Conservation (phyloP, 2,797 vertebrate species). For the Siniperca undulata region DNA sequence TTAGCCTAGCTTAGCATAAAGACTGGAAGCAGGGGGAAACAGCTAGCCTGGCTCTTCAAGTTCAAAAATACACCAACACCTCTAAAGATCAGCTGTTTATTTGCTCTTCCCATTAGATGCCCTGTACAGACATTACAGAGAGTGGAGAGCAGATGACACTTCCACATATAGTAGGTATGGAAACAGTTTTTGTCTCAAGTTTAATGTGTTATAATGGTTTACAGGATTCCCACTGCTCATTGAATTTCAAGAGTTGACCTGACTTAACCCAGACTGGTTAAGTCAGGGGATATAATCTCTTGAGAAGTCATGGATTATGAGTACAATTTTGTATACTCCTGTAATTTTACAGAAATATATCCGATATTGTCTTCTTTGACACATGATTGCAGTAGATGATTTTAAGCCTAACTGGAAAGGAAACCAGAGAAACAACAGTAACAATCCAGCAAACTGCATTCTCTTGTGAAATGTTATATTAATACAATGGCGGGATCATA, state of each 20-base stretch:
- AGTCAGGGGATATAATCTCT: neutral
- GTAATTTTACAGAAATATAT: neutral
- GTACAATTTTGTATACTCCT: neutral
- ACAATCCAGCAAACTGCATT: neutral
- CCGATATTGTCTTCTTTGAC: neutral
- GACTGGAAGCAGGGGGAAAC: too few species aligned
- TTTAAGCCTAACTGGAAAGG: neutral
- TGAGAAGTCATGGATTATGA: neutral
- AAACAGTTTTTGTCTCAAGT: neutral
- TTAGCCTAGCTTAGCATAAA: neutral
- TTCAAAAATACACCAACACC: too few species aligned
- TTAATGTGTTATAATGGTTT: neutral
- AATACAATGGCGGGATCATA: neutral
- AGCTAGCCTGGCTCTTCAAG: too few species aligned
- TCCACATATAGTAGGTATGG: constrained; percentile 79
- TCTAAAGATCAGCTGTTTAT: neutral
- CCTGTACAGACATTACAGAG: constrained; percentile 78
- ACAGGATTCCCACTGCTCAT: neutral
- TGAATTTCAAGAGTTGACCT: neutral
- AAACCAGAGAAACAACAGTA: neutral
- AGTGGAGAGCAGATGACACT: constrained; percentile 69
- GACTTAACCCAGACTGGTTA: neutral
- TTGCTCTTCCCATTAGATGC: constrained; percentile 75
- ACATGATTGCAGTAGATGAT: neutral
- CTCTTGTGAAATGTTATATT: neutral